Evolutionary conservation across 2,113 vertebrate species (phyloP), one percentile per base, ranked within the genome.

Genomic region (Sander vitreus): DNA sequence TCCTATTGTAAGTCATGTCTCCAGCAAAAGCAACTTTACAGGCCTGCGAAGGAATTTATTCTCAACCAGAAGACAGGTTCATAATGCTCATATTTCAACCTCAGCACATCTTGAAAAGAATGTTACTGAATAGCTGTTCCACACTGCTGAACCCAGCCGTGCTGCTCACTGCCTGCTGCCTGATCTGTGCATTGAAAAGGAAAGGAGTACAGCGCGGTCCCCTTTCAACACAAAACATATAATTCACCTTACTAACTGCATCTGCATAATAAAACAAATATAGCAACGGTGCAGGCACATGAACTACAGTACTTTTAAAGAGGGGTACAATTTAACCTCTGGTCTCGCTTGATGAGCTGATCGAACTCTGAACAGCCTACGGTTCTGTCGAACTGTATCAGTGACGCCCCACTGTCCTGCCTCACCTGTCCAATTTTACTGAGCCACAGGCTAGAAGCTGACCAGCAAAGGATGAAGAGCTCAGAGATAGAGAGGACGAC

Each of bases 41-140:
- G 76, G 78, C 82, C 85, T 80, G 91, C 74, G 0, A 84, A 90
- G 90, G 87, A 93, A 91, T 91, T 72, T 83, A 74, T 91, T 91
- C 92, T 92, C 81, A 80, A 81, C 54, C 68, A 66, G 83, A 65
- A 89, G 92, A 91, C 92, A 91, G 90, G 76, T 93, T 93, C 91
- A 90, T 88, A 89, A 89, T 73, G 77, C 88, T 92, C 88, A 77
- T 93, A 91, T 91, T 93, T 93, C 92, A 93, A 58, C 88, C 78
- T 77, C 84, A 43, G 85, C 81, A 78, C 86, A 85, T 85, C 85
- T 66, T 86, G 91, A 91, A 91, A 91, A 76, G 85, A 90, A 81
- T 10, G 85, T 53, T 48, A 77, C 81, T 82, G 89, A 92, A 85
- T 68, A 74, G 84, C 58, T 71, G 89, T 91, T 91, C 86, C 89